phyloP scores from a whole-genome alignment of 2,888 invertebrate genomes.

The Priocnemis perturbator region DNA sequence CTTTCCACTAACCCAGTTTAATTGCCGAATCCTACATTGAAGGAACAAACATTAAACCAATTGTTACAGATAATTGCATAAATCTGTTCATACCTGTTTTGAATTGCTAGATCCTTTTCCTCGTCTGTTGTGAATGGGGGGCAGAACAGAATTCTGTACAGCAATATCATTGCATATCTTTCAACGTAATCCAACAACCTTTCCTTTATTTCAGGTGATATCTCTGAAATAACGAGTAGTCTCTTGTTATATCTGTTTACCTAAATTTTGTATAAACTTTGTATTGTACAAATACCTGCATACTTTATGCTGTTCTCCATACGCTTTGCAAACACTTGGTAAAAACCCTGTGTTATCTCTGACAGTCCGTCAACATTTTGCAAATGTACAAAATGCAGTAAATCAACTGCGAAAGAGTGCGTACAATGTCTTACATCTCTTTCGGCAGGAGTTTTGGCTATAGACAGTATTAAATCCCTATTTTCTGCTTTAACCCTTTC shows the following conservation, averaged over 20 bases:
- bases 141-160: conserved; percentile 93
- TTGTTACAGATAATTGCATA: neutral
- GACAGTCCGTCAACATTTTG: conserved; percentile 90
- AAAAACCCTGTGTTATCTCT: conserved; percentile 93
- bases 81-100: conserved; percentile 79
- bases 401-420: conserved; percentile 81
- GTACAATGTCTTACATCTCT: conserved; percentile 83
- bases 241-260: neutral
- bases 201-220: conserved; percentile 85
- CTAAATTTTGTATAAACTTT: conserved; percentile 12
- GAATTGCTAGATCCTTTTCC: conserved; percentile 94
- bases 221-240: conserved; percentile 71
- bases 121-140: conserved; percentile 93
- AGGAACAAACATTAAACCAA: neutral
- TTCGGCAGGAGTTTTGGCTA: conserved; percentile 73
- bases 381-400: conserved; percentile 79
- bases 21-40: conserved; percentile 85
- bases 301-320: conserved; percentile 83
- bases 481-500: conserved; percentile 76
- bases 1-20: conserved; percentile 97
- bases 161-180: conserved; percentile 92
- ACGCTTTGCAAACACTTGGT: conserved; percentile 86
- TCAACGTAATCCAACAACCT: conserved; percentile 94
- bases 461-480: conserved; percentile 62
- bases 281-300: conserved; percentile 68